These are phyloP conservation scores for Melanotaenia parkinsoni DNA, from an alignment of 2,797 vertebrate species.

Conservation along the genomic window DNA sequence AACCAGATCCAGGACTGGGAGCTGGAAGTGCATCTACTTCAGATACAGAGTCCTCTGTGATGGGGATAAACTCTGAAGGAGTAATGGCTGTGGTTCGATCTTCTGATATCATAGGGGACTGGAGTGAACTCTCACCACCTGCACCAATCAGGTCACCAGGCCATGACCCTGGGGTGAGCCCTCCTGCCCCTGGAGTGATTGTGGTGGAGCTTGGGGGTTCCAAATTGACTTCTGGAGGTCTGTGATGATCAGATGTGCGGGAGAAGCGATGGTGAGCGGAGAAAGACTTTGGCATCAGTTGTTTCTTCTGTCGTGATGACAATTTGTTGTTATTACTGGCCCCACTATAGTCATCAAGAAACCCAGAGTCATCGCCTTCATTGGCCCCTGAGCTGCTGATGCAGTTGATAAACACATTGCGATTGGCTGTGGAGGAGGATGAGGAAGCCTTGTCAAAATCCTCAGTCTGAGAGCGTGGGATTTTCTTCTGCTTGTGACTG, in stretches of 20 bases:
- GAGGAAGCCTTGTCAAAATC: conserved; percentile 89
- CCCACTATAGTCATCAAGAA: conserved; percentile 88
- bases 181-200: conserved; percentile 48
- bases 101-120: conserved; percentile 91
- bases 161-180: conserved; percentile 82
- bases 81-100: conserved; percentile 94
- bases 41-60: conserved; percentile 94
- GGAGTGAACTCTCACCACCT: conserved; percentile 87
- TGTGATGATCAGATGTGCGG: conserved; percentile 82
- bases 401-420: conserved; percentile 96
- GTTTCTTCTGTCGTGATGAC: conserved; percentile 88
- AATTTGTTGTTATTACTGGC: conserved; percentile 74
- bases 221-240: conserved; percentile 73
- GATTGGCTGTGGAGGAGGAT: conserved; percentile 82
- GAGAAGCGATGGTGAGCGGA: conserved; percentile 94
- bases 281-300: conserved; percentile 94
- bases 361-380: conserved; percentile 95
- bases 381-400: conserved; percentile 93
- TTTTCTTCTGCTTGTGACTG: conserved; percentile 91
- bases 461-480: conserved; percentile 93
- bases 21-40: conserved; percentile 89
- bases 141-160: conserved; percentile 83
- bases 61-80: conserved; percentile 91
- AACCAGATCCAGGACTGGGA: conserved; percentile 76
- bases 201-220: conserved; percentile 75